Percentiles rank a stretch among this genome's conserved stretches.
These are phyloP conservation scores for Cinara cedri DNA, from an alignment of 2,888 invertebrate genomes.

Conservation along the genomic window DNA sequence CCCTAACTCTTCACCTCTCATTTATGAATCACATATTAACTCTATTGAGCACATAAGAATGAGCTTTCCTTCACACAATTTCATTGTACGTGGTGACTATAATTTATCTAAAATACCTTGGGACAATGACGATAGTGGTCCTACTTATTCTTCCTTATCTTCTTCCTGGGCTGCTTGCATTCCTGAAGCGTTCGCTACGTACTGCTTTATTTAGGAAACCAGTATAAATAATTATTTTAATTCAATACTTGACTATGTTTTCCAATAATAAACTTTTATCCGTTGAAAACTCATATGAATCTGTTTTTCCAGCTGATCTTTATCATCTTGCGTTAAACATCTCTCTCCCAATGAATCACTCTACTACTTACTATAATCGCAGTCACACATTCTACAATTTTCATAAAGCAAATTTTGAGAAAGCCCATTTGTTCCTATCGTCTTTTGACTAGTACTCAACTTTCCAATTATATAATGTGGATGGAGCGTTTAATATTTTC, in stretches of 20 bases:
- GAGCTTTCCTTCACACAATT: background rate
- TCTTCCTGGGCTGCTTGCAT: background rate
- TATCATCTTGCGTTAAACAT: slow-evolving; percentile 22
- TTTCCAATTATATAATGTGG: background rate
- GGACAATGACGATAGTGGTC: background rate
- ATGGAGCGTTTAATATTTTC: background rate
- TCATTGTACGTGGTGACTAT: slow-evolving; percentile 5
- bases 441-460: too few relatives aligned
- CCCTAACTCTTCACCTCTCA: background rate
- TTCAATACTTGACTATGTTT: background rate
- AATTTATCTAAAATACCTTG: background rate
- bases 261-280: background rate
- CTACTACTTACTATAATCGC: slow-evolving; percentile 7
- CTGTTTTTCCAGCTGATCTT: background rate
- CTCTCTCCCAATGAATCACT: background rate
- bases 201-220: background rate
- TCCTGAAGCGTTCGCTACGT: slow-evolving; percentile 2
- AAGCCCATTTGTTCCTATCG: background rate
- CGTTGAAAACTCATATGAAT: slow-evolving; percentile 1
- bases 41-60: too few relatives aligned
- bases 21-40: too few relatives aligned
- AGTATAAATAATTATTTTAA: background rate
- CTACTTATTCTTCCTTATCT: background rate
- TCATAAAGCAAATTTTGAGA: too few relatives aligned
- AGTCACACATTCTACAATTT: slow-evolving; percentile 1